Conservation (phyloP, 2,888 invertebrate species). For the Drosophila colorata region DNA sequence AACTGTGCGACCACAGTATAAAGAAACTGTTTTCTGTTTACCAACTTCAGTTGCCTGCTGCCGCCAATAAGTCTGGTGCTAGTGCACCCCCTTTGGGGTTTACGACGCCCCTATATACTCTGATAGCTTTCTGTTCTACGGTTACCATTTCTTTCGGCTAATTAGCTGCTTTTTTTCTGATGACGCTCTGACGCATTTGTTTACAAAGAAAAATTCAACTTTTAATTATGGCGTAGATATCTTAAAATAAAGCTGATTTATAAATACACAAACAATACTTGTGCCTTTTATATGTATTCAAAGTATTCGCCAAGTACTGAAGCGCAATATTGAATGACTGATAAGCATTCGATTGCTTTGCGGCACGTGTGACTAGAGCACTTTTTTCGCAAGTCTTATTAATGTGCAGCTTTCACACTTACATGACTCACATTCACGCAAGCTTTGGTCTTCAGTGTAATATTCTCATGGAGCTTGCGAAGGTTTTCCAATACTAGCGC, state of each 20-base stretch:
- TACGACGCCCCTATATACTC: constrained; percentile 12
- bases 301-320: background rate
- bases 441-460: constrained; percentile 9
- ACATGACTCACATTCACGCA: constrained; percentile 13
- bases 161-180: background rate
- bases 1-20: constrained; percentile 21
- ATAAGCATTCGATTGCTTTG: constrained; percentile 21
- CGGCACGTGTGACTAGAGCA: background rate
- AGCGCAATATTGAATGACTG: constrained; percentile 46
- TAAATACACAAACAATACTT: background rate
- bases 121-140: background rate
- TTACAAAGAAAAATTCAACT: background rate
- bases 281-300: background rate
- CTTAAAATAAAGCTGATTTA: background rate
- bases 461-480: background rate
- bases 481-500: constrained; percentile 19
- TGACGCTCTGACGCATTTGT: constrained; percentile 10
- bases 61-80: constrained; percentile 65
- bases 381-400: constrained; percentile 1
- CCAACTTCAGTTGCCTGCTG: constrained; percentile 26
- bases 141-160: constrained; percentile 4
- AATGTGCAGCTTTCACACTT: constrained; percentile 21
- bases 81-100: constrained; percentile 12
- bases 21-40: constrained; percentile 25
- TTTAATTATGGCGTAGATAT: background rate